Evolutionary conservation across 2,888 invertebrate species (phyloP).

Genomic region (Sesia bembeciformis): DNA sequence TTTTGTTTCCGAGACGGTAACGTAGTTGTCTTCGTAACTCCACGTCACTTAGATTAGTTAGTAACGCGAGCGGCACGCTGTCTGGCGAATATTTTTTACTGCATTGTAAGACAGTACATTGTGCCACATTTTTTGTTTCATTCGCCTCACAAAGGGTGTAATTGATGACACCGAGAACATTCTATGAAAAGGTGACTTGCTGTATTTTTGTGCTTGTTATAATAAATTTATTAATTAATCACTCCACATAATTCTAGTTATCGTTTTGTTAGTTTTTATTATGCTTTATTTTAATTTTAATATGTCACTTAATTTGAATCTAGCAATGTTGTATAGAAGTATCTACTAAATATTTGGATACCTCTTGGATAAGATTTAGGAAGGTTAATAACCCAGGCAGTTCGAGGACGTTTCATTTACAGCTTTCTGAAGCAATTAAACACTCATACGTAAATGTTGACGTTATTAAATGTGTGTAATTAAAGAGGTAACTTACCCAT

Average conservation of each 20-base stretch:
- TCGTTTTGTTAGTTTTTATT: neutral
- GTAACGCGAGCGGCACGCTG: slow-evolving; percentile 59
- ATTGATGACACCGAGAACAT: neutral
- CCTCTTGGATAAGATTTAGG: too few relatives aligned
- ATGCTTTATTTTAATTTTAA: too few relatives aligned
- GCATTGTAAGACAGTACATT: slow-evolving; percentile 28
- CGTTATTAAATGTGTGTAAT: too few relatives aligned
- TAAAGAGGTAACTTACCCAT: too few relatives aligned
- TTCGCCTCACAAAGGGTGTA: slow-evolving; percentile 10
- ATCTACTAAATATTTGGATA: too few relatives aligned
- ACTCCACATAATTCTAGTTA: neutral
- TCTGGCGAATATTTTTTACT: slow-evolving; percentile 41
- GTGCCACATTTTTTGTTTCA: slow-evolving; percentile 39
- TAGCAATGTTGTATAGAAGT: too few relatives aligned
- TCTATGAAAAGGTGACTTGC: neutral
- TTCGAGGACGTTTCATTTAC: too few relatives aligned
- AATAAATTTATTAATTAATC: neutral
- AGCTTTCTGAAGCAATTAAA: too few relatives aligned
- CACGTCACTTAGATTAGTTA: slow-evolving; percentile 27
- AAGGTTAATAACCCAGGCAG: too few relatives aligned
- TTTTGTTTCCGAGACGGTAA: too few relatives aligned
- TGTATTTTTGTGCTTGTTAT: neutral
- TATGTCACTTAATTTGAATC: too few relatives aligned
- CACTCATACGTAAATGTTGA: too few relatives aligned
- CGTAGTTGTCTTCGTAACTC: slow-evolving; percentile 28